Base-by-base conservation (phyloP, 64 coral and sea anemone genomes). In the Pocillopora verrucosa region DNA sequence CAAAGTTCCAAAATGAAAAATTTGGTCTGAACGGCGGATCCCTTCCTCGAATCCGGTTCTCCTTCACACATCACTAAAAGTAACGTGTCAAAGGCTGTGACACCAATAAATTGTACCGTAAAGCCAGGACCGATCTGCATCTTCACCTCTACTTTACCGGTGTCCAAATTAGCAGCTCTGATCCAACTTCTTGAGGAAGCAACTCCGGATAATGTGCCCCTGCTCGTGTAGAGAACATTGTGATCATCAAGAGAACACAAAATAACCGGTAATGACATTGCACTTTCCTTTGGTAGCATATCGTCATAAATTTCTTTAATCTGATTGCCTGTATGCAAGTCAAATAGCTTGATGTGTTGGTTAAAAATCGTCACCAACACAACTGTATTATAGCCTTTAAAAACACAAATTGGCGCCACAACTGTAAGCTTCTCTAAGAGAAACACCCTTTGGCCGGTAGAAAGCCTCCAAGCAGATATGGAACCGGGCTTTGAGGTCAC, bases 361-460 rank as follows among this genome's bases (percentile, higher is more conserved):
- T 69, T 36, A n/a, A 89, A 65, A 17, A 95, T 65, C 61, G 92
- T 86, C 22, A 35, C 92, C 7, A 94, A 72, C 13, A 77, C 22
- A 36, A 19, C 58, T 36, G 22, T 68, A 13, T 75, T 82, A 11
- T 65, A 35, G 14, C 56, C 22, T 25, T 76, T 26, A 19, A 94
- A 14, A 14, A 86, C 34, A 36, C 69, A 68, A 69, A 94, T 86
- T 16, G 92, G 92, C 24, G 92, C 79, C 6, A 56, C 67, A 6
- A 62, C 25, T 22, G 26, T 58, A 62, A 82, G 76, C 2, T 38
- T 86, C 37, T 89, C 59, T 5, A 95, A 59, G n/a, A 60, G 79
- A 80, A 92, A 88, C 75, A 92, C n/a, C 20, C 90, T 86, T 86
- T 95, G 90, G 19, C 94, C 94, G 79, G 79, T 95, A 63, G 90